Percentiles rank a stretch among this genome's conserved stretches.
These are phyloP conservation scores for Oxyteleia sp. DNA, from an alignment of 2,888 invertebrate species.

Conservation along the genomic window DNA sequence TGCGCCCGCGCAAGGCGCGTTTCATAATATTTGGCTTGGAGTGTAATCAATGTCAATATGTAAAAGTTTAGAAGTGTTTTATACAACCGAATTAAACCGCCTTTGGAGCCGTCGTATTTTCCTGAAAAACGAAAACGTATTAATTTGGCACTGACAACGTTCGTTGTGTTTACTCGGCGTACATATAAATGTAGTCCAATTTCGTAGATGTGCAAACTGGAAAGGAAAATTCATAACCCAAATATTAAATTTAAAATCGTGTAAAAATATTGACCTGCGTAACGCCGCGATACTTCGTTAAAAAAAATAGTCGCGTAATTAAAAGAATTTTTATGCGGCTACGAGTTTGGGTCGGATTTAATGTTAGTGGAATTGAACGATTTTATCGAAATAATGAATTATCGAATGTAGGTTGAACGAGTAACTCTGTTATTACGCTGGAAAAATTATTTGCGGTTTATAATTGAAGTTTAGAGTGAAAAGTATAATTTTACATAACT, in stretches of 20 bases:
- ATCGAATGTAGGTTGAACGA: no score
- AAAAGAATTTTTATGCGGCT: no score
- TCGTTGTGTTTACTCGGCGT: conserved; percentile 41
- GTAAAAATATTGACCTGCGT: conserved; percentile 25
- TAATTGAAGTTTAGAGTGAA: no score
- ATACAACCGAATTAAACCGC: conserved; percentile 50
- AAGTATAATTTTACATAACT: no score
- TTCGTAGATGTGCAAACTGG: conserved; percentile 7
- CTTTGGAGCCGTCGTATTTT: conserved; percentile 49
- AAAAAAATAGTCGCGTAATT: no score
- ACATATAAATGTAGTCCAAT: conserved; percentile 47
- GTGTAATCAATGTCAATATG: conserved; percentile 62
- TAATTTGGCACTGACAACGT: conserved; percentile 60
- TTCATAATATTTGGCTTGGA: conserved; percentile 57
- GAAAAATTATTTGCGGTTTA: no score
- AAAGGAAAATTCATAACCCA: conserved; percentile 51
- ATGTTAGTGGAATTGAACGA: no score
- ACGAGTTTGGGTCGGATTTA: no score
- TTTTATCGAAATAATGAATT: no score
- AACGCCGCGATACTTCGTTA: no score
- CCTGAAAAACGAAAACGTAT: conserved; percentile 42
- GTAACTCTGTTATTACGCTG: no score
- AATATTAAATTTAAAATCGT: conserved; percentile 43
- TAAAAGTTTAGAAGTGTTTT: conserved; percentile 56
- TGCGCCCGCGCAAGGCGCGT: conserved; percentile 42